Base-by-base conservation (phyloP, 2,797 vertebrate species). In the Danio tinwini region DNA sequence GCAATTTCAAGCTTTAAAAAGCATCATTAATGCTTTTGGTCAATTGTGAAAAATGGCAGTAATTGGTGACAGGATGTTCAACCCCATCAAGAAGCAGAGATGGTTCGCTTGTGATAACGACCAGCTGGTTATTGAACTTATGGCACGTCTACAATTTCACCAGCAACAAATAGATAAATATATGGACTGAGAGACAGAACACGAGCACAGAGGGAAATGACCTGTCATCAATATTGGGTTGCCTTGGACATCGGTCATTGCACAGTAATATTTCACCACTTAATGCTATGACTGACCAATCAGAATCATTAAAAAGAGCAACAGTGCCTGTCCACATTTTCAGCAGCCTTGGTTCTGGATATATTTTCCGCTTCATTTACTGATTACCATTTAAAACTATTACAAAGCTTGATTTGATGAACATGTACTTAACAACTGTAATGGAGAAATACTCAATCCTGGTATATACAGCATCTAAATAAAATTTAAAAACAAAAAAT, bases 1-100 rank as follows among this genome's bases (percentile, higher is more conserved):
- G 72, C 59, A 65, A 47, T 47, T 65, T 42, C 11, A 50, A 59
- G n/a, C 52, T 39, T 73, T 73, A 73, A 59, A 72, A 19, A 55
- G 68, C 29, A 59, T 73, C 12, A 45, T 45, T 29, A 1, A 29
- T 29, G 29, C 29, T 29, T 29, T 1, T 29, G 29, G 29, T 29
- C 29, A 29, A 29, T 29, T 1, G 29, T 29, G 29, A 29, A 29
- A 3, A 29, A 29, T 29, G 29, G 29, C 29, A 29, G 29, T 29
- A 29, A 29, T 29, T 29, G 3, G 3, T 8, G 29, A 4, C 29
- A 8, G 13, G 8, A 5, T 68, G 29, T 69, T 52, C 29, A 7
- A 17, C 9, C 29, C 6, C 3, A 52, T 8, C 3, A 14, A 2
- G 44, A 65, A 47, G 1, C 17, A 67, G 12, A 67, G 12, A n/a